Conservation (phyloP, 2,888 invertebrate species). For the Aphodius granarius region DNA sequence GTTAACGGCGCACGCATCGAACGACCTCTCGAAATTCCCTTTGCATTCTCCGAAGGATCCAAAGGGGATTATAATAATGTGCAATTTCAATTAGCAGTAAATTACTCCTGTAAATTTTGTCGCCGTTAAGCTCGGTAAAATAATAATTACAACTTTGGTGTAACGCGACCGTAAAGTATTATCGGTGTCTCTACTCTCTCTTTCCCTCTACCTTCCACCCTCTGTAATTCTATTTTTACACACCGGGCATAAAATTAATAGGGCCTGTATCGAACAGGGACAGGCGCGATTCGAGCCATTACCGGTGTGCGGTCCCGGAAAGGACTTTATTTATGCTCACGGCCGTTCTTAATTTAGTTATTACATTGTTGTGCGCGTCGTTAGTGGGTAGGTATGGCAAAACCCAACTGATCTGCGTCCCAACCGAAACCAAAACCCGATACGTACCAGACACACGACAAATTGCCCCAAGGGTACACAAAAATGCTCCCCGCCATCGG, state of each 20-base stretch:
- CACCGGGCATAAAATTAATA: slow-evolving; percentile 42
- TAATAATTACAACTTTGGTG: slow-evolving; percentile 26
- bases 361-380: slow-evolving; percentile 32
- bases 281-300: slow-evolving; percentile 41
- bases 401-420: slow-evolving; percentile 1
- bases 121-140: slow-evolving; percentile 16
- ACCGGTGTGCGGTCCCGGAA: slow-evolving; percentile 33
- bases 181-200: slow-evolving; percentile 14
- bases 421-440: neutral
- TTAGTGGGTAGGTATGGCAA: neutral
- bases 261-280: slow-evolving; percentile 40
- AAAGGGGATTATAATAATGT: slow-evolving; percentile 25
- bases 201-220: neutral
- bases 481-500: neutral
- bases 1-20: neutral
- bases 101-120: slow-evolving; percentile 21
- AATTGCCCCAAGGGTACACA: neutral
- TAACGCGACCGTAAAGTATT: slow-evolving; percentile 17
- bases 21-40: neutral
- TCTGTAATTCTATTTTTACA: slow-evolving; percentile 40
- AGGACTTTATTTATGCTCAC: slow-evolving; percentile 41
- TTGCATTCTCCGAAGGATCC: neutral
- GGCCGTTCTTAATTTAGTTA: slow-evolving; percentile 41
- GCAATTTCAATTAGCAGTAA: slow-evolving; percentile 31
- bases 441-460: neutral